A percentile compares a stretch with the other conserved stretches of the same genome.
Conservation (phyloP, 2,888 invertebrate genomes). For the Trachelus stipa region DNA sequence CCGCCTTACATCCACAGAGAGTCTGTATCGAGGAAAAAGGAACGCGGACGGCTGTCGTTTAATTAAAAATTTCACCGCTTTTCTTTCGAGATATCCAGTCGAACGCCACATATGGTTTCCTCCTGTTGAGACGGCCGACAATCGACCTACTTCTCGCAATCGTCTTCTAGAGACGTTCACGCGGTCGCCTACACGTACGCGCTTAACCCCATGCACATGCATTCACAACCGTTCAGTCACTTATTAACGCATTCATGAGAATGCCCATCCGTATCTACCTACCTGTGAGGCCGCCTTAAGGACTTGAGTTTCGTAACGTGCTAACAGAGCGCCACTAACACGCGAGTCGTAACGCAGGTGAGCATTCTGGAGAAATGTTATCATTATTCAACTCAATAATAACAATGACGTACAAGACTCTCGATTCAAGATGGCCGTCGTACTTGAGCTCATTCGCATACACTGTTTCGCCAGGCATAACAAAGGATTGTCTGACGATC, state of each 20-base stretch:
- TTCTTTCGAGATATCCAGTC: slow-evolving; percentile 13
- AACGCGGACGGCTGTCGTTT: not conserved
- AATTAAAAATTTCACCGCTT: slow-evolving; percentile 37
- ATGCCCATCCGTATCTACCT: not conserved
- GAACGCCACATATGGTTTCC: slow-evolving; percentile 36
- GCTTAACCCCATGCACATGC: not conserved
- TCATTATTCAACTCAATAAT: not conserved
- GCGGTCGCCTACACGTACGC: not conserved
- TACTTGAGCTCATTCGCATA: not conserved
- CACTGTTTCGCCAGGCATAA: not conserved
- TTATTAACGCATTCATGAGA: not conserved
- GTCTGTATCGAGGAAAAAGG: not conserved
- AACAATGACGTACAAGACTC: not conserved
- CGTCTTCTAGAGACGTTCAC: not conserved
- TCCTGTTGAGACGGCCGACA: slow-evolving; percentile 33
- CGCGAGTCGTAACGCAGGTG: not conserved
- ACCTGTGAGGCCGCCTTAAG: not conserved
- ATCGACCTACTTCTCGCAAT: slow-evolving; percentile 39
- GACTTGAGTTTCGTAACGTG: not conserved
- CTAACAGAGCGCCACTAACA: not conserved
- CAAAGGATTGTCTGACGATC: slow-evolving; percentile 2
- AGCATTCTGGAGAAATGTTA: not conserved
- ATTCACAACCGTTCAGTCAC: not conserved
- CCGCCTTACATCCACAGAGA: not conserved
- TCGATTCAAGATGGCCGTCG: not conserved